Conservation (phyloP, 2,888 invertebrate genomes). For the Erannis defoliaria region DNA sequence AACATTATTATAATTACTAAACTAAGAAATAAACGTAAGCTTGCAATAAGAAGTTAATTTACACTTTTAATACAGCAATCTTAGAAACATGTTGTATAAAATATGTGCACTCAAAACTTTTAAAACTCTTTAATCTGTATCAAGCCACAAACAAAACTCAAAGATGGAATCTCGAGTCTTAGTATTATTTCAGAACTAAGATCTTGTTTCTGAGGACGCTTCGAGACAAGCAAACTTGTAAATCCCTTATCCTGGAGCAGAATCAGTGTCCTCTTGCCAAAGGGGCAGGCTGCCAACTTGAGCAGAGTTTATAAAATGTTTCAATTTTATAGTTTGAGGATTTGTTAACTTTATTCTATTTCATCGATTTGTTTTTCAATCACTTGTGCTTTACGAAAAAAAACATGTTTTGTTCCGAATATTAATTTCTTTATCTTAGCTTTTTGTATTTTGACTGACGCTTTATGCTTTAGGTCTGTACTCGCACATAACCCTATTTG, state of each 20-base stretch:
- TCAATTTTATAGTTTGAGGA: conserved; percentile 38
- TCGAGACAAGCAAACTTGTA: conserved; percentile 42
- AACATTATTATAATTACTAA: too few relatives aligned
- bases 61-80: neutral
- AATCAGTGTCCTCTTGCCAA: conserved; percentile 34
- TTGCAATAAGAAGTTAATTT: neutral
- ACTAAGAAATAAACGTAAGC: neutral
- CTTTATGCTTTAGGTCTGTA: too few relatives aligned
- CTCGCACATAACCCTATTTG: too few relatives aligned
- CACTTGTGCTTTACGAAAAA: neutral
- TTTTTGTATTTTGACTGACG: too few relatives aligned
- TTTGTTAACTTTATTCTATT: conserved; percentile 33
- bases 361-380: conserved; percentile 9
- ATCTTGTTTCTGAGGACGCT: conserved; percentile 32
- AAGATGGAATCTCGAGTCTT: conserved; percentile 36
- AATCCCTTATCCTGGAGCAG: conserved; percentile 41
- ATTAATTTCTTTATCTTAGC: too few relatives aligned
- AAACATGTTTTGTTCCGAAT: too few relatives aligned
- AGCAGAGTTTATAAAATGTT: conserved; percentile 41
- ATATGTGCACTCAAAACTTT: neutral
- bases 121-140: conserved; percentile 17
- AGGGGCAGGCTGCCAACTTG: conserved; percentile 40
- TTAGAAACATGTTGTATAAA: neutral
- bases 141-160: conserved; percentile 35
- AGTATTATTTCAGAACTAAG: conserved; percentile 43